A percentile compares a stretch with the other conserved stretches of the same genome.
Conservation (phyloP, 1,140 invertebrate genomes). For the Saxidomus purpurata region DNA sequence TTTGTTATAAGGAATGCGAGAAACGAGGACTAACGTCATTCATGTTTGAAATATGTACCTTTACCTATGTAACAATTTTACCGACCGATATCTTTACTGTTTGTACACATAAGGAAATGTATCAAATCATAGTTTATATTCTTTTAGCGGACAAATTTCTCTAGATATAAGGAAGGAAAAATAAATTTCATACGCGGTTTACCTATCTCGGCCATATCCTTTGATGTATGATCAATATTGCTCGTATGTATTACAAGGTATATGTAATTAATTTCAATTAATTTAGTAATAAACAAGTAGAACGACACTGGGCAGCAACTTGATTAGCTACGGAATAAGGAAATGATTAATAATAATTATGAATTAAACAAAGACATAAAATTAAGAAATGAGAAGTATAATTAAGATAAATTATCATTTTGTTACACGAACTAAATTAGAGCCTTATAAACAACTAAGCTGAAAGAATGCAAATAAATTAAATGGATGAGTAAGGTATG, state of each 20-base stretch:
- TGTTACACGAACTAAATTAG: neutral
- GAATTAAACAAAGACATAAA: too few species aligned
- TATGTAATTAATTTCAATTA: constrained; percentile 7
- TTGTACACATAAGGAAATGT: too few species aligned
- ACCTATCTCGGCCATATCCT: neutral
- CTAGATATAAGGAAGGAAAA: neutral
- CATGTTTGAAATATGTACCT: too few species aligned
- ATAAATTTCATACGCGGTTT: neutral
- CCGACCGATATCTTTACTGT: too few species aligned
- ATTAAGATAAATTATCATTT: neutral
- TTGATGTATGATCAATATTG: neutral
- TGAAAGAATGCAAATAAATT: too few species aligned
- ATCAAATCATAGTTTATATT: too few species aligned
- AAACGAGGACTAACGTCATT: too few species aligned
- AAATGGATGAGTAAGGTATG: too few species aligned
- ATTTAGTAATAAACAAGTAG: neutral
- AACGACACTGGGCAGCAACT: neutral
- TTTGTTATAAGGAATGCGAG: too few species aligned
- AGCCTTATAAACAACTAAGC: neutral
- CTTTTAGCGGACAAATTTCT: too few species aligned
- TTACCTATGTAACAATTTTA: too few species aligned
- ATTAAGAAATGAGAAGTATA: too few species aligned
- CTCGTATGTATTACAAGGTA: neutral
- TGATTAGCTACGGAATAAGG: neutral
- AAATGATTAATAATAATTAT: neutral